phyloP scores from a whole-genome alignment of 2,113 vertebrate species.

The Pedionomus torquatus region DNA sequence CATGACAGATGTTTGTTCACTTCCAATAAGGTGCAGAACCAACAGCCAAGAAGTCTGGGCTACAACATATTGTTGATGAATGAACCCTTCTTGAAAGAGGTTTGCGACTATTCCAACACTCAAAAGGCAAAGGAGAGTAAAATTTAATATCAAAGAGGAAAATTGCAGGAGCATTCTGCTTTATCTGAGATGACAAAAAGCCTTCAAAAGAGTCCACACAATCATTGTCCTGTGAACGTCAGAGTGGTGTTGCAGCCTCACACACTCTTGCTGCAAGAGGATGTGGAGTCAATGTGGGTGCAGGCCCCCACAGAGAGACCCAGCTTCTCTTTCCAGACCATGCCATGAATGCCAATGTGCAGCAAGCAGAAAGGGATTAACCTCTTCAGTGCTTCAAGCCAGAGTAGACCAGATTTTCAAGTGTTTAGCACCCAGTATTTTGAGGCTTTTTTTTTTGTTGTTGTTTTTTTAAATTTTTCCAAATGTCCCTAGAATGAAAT shows the following conservation, averaged over 20 bases:
- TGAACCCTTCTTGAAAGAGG: neutral
- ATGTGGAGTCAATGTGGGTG: accelerated
- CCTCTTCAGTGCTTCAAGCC: neutral
- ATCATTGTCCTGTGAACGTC: neutral
- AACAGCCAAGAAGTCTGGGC: neutral
- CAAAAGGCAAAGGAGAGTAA: neutral
- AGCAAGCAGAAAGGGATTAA: neutral
- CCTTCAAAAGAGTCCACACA: accelerated
- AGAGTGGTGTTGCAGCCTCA: neutral
- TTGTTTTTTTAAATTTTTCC: neutral
- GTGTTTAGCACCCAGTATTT: neutral
- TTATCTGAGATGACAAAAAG: neutral
- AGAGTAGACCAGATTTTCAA: neutral
- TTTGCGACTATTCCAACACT: neutral
- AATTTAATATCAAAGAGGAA: neutral
- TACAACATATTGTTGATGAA: neutral
- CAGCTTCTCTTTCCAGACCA: neutral
- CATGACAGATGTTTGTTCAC: accelerated
- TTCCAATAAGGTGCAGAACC: neutral
- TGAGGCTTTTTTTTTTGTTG: neutral
- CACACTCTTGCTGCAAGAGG: neutral
- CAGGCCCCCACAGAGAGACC: neutral
- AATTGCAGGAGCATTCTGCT: neutral
- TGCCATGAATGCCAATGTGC: neutral
- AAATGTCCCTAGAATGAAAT: neutral